Conservation (phyloP, 2,888 invertebrate genomes). For the Zhengitettix transpicula region DNA sequence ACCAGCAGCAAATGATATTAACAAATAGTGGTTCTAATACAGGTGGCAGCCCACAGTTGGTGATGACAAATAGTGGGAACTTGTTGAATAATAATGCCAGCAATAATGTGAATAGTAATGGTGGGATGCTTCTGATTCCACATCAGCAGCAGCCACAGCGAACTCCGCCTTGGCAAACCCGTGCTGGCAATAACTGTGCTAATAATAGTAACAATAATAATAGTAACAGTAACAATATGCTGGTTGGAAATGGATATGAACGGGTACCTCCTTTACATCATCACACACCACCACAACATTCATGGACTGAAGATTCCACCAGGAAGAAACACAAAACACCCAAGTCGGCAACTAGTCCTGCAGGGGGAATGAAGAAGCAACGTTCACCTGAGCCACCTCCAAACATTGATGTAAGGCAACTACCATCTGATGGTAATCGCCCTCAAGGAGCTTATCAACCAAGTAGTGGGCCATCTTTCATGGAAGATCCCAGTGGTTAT, state of each 20-base stretch:
- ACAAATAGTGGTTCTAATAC: no score
- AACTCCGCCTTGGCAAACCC: conserved; percentile 11
- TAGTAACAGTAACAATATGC: not conserved
- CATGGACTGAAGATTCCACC: conserved; percentile 38
- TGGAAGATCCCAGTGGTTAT: conserved; percentile 84
- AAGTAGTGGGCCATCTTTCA: conserved; percentile 49
- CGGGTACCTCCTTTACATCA: conserved; percentile 58
- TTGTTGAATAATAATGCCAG: conserved; percentile 6
- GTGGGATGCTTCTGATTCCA: conserved; percentile 14
- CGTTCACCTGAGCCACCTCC: conserved; percentile 41
- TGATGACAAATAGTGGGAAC: not conserved
- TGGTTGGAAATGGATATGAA: conserved; percentile 33
- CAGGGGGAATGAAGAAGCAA: conserved; percentile 29
- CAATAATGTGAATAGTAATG: conserved; percentile 9
- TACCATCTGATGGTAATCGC: conserved; percentile 29
- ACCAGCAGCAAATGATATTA: conserved; percentile 8
- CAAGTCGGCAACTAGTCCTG: conserved; percentile 21
- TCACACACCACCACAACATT: conserved; percentile 39
- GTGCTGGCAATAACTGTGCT: conserved; percentile 15
- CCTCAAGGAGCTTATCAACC: conserved; percentile 20
- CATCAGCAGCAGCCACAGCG: conserved; percentile 3
- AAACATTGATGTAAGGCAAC: conserved; percentile 40
- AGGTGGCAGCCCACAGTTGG: conserved; percentile 15
- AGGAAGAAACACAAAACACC: conserved; percentile 37
- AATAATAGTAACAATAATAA: conserved; percentile 17